Base-by-base conservation (phyloP, 1,140 invertebrate genomes). In the Drosophila neocordata region DNA sequence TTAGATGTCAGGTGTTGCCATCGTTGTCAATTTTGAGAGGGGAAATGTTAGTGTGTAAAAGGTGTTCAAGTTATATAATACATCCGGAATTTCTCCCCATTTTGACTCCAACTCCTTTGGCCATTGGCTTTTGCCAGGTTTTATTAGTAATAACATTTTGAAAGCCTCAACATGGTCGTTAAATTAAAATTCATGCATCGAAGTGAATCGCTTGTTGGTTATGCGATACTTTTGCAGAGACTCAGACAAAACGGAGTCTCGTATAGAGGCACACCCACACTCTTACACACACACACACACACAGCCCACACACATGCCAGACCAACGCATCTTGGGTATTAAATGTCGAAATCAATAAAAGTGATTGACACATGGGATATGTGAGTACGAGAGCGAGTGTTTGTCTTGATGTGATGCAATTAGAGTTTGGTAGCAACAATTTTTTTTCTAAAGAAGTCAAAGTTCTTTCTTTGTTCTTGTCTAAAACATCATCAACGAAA, bases 271-370 rank as follows among this genome's bases (percentile, higher is more conserved):
- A 20, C 41, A 48, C 41, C 35, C 56, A 61, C 41, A 55, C 22
- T 24, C 27, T 1, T 6, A 31, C 6, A 31, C 27, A 31, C 27
- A 31, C 27, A 7, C 27, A 31, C 6, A 31, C 27, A 31, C 27
- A 31, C 7, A 55, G 68, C 62, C 44, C 56, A 59, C 62, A 60
- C 44, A 31, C 24, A 35, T 31, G 27, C 27, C 27, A 31, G 27
- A 31, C 62, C 62, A 69, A 59, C 62, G 34, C 65, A 63, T 55
- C 37, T 58, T 20, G 62, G 56, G 71, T 83, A 88, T 88, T 88
- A 82, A 88, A 88, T 88, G 76, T 88, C 83, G 79, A 61, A 88
- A 88, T 88, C 83, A 87, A 87, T 88, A 88, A 88, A 88, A 88
- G 56, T 79, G 72, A 88, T 88, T 88, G 83, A 79, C 83, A 87